phyloP scores from a whole-genome alignment of 2,888 invertebrate genomes.

The Hypena proboscidalis region DNA sequence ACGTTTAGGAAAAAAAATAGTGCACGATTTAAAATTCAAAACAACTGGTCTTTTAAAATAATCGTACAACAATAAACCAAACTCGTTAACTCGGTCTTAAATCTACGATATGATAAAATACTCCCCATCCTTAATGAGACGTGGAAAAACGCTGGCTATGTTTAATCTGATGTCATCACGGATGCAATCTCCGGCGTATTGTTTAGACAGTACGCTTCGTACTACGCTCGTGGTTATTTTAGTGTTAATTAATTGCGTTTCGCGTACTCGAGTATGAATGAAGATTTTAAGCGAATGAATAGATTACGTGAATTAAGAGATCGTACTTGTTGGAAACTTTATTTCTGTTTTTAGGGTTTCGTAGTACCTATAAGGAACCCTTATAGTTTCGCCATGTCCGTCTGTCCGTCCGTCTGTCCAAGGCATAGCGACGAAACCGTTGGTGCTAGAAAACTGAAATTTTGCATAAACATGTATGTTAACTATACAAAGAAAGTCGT shows the following conservation, averaged over 20 bases:
- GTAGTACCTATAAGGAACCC: too few relatives aligned
- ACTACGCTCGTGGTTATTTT: slow-evolving; percentile 39
- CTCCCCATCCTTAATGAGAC: slow-evolving; percentile 59
- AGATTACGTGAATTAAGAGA: neutral
- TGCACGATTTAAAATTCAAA: neutral
- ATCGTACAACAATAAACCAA: slow-evolving; percentile 2
- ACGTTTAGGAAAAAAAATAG: too few relatives aligned
- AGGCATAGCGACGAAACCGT: too few relatives aligned
- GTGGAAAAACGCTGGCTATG: slow-evolving; percentile 71
- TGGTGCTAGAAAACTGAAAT: too few relatives aligned
- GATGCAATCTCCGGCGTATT: slow-evolving; percentile 68
- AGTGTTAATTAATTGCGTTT: slow-evolving; percentile 47
- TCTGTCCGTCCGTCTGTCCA: too few relatives aligned
- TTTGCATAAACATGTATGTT: too few relatives aligned
- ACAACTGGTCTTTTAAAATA: neutral
- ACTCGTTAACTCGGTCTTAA: slow-evolving; percentile 6
- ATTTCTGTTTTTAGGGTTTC: neutral
- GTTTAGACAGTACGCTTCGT: slow-evolving; percentile 59
- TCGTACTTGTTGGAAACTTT: neutral
- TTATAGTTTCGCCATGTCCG: too few relatives aligned
- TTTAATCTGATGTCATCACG: slow-evolving; percentile 76
- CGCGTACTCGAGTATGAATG: slow-evolving; percentile 13
- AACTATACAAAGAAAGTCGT: too few relatives aligned
- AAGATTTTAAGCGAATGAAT: slow-evolving; percentile 3
- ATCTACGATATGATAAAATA: slow-evolving; percentile 16